phyloP scores from a whole-genome alignment of 2,797 vertebrate species.

The Sebastes minor region DNA sequence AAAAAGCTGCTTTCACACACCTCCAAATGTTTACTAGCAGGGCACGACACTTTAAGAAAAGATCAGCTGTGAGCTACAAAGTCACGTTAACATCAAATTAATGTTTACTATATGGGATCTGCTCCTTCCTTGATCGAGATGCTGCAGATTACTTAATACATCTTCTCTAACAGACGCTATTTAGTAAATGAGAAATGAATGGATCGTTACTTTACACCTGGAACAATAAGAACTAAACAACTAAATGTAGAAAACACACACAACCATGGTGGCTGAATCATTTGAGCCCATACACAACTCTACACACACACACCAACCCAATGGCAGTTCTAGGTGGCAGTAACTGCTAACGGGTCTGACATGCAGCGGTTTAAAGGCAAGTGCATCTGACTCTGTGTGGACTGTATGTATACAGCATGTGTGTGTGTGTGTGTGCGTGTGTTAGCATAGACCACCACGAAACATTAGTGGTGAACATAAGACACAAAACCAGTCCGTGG shows the following conservation, averaged over 20 bases:
- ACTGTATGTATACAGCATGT: not conserved
- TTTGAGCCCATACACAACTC: not conserved
- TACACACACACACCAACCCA: not conserved
- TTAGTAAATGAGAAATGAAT: not conserved
- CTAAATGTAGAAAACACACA: not conserved
- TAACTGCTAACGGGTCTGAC: conserved; percentile 24
- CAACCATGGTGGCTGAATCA: not conserved
- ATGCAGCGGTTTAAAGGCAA: conserved; percentile 21
- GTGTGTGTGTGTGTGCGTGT: not conserved
- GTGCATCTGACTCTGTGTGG: conserved; percentile 8
- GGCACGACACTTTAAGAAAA: not conserved
- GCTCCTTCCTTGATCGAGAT: not conserved
- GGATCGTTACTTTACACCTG: not conserved
- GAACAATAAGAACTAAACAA: not conserved
- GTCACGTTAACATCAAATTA: not conserved
- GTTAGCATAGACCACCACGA: conserved; percentile 10
- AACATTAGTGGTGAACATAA: conserved; percentile 17
- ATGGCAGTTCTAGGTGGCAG: conserved; percentile 20
- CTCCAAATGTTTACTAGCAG: not conserved
- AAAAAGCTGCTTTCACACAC: conserved; percentile 3
- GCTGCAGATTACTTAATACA: not conserved
- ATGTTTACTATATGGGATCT: not conserved
- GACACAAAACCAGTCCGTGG: conserved; percentile 24
- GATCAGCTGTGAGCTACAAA: not conserved
- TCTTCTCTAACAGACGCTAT: not conserved